phyloP scores from a whole-genome alignment of 2,797 vertebrate genomes.

The Florisuga fusca region DNA sequence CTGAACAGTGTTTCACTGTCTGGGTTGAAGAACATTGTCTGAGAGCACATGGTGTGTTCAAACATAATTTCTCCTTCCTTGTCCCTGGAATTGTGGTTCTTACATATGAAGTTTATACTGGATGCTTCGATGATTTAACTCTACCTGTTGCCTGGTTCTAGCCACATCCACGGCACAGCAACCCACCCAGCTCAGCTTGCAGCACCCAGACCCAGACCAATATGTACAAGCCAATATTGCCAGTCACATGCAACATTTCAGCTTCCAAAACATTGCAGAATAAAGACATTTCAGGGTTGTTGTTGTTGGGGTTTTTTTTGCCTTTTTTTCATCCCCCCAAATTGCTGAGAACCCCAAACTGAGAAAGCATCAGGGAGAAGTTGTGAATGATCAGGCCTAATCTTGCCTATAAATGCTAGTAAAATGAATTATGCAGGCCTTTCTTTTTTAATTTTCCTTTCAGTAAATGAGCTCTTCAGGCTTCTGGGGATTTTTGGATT shows the following conservation, averaged over 20 bases:
- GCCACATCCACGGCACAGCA: neutral
- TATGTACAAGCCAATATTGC: neutral
- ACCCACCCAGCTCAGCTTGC: neutral
- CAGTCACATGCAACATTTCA: neutral
- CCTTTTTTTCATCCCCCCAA: neutral
- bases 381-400: neutral
- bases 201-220: no score
- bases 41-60: neutral
- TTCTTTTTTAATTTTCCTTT: neutral
- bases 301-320: neutral
- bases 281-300: neutral
- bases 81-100: neutral
- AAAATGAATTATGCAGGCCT: neutral
- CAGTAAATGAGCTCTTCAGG: neutral
- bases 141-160: neutral
- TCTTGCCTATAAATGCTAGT: neutral
- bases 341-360: neutral
- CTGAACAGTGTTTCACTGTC: neutral
- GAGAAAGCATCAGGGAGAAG: neutral
- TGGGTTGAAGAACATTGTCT: accelerated
- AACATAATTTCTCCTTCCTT: neutral
- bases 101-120: neutral
- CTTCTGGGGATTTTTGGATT: neutral
- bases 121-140: neutral
- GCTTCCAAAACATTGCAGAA: neutral